phyloP scores from a whole-genome alignment of 2,888 invertebrate species.

The Tromatobia lineatoria region DNA sequence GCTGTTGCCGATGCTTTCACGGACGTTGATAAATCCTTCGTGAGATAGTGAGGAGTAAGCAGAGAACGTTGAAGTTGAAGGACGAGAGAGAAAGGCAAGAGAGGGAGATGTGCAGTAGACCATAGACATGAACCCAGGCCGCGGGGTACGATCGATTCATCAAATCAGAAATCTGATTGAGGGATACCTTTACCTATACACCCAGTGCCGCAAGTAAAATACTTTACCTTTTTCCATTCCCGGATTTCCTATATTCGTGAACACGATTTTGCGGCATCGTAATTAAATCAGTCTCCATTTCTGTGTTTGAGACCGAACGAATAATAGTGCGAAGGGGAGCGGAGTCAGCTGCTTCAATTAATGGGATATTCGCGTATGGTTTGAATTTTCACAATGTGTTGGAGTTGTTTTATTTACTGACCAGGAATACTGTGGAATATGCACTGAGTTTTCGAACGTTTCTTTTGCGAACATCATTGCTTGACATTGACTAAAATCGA shows the following conservation, averaged over 20 bases:
- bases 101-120: background rate
- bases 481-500: background rate
- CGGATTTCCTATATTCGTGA: conserved; percentile 18
- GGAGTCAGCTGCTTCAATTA: conserved; percentile 11
- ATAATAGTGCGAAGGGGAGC: background rate
- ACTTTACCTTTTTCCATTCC: conserved; percentile 10
- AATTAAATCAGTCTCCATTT: conserved; percentile 23
- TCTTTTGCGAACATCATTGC: background rate
- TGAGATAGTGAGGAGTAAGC: conserved; percentile 7
- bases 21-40: conserved; percentile 50
- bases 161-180: conserved; percentile 53
- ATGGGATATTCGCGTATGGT: background rate
- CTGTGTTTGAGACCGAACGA: background rate
- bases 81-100: background rate
- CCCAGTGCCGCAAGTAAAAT: conserved; percentile 1
- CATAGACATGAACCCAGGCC: conserved; percentile 5
- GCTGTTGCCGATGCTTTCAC: conserved; percentile 23
- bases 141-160: conserved; percentile 43
- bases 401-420: background rate
- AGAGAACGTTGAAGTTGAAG: conserved; percentile 9
- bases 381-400: background rate
- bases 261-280: conserved; percentile 16
- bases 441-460: background rate
- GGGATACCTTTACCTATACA: conserved; percentile 13
- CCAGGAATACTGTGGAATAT: background rate